Evolutionary conservation across 2,888 invertebrate species (phyloP).

Genomic region (Linnaemya vulpina): DNA sequence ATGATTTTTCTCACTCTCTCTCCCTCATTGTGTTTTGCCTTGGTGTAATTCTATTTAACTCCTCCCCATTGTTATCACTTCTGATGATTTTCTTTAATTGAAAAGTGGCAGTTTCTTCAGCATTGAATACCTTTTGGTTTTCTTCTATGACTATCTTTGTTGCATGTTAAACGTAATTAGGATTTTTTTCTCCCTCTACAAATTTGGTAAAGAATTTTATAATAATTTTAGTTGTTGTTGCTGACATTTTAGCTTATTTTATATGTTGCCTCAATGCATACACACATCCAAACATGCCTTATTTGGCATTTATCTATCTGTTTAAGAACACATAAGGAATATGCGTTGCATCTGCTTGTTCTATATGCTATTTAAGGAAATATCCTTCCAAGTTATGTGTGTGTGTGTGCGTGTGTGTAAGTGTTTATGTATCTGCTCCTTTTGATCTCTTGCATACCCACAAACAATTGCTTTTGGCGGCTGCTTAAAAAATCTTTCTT

Average conservation of each 20-base stretch:
- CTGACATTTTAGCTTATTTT: slow-evolving; percentile 4
- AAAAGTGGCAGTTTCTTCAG: slow-evolving; percentile 81
- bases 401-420: background rate
- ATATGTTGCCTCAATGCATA: slow-evolving; percentile 7
- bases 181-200: slow-evolving; percentile 26
- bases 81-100: slow-evolving; percentile 76
- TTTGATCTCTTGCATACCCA: slow-evolving; percentile 1
- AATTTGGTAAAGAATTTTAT: slow-evolving; percentile 37
- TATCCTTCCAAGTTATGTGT: background rate
- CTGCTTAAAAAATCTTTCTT: slow-evolving; percentile 4
- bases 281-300: background rate
- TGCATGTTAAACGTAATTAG: slow-evolving; percentile 44
- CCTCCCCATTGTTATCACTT: slow-evolving; percentile 72
- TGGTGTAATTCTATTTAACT: slow-evolving; percentile 60
- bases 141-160: background rate
- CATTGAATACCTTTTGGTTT: slow-evolving; percentile 53
- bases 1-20: slow-evolving; percentile 79
- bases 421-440: slow-evolving; percentile 12
- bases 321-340: background rate
- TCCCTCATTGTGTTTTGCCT: slow-evolving; percentile 72
- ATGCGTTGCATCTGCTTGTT: slow-evolving; percentile 30
- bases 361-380: background rate
- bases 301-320: slow-evolving; percentile 40
- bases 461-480: slow-evolving; percentile 42
- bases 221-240: slow-evolving; percentile 32